Evolutionary conservation across 2,797 vertebrate species (phyloP).

Genomic region (Picus viridis): DNA sequence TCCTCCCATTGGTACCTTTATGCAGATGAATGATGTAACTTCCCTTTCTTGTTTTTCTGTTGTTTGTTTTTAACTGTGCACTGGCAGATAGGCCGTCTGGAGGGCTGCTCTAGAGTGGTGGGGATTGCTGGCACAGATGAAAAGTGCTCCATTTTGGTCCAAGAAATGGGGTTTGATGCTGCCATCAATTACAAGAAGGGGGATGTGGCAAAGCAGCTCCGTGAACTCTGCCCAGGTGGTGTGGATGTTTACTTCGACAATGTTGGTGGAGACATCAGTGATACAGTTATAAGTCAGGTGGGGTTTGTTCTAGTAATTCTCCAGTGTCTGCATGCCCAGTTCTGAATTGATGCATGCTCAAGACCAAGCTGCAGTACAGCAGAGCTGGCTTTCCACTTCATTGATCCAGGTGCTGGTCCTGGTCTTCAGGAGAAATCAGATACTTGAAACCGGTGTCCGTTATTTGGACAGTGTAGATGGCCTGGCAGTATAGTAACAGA

Average conservation of each 20-base stretch:
- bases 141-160: slow-evolving; percentile 88
- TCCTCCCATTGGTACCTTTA: neutral
- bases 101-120: slow-evolving; percentile 90
- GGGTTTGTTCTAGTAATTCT: neutral
- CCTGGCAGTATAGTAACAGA: neutral
- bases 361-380: neutral
- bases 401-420: neutral
- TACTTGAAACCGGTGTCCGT: neutral
- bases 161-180: slow-evolving; percentile 88
- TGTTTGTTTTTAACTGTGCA: neutral
- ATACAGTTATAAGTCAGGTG: slow-evolving; percentile 91
- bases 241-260: slow-evolving; percentile 97
- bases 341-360: neutral
- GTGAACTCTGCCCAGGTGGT: slow-evolving; percentile 85
- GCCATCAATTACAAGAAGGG: slow-evolving; percentile 91
- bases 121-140: slow-evolving; percentile 93
- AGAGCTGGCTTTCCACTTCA: neutral
- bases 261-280: slow-evolving; percentile 91
- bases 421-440: neutral
- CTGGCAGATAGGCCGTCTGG: slow-evolving; percentile 86
- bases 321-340: neutral
- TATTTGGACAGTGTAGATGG: neutral
- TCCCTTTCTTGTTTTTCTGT: neutral
- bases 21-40: neutral
- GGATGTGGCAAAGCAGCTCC: slow-evolving; percentile 81